Evolutionary conservation across 2,888 invertebrate species (phyloP).

Genomic region (Elgonia sp.): DNA sequence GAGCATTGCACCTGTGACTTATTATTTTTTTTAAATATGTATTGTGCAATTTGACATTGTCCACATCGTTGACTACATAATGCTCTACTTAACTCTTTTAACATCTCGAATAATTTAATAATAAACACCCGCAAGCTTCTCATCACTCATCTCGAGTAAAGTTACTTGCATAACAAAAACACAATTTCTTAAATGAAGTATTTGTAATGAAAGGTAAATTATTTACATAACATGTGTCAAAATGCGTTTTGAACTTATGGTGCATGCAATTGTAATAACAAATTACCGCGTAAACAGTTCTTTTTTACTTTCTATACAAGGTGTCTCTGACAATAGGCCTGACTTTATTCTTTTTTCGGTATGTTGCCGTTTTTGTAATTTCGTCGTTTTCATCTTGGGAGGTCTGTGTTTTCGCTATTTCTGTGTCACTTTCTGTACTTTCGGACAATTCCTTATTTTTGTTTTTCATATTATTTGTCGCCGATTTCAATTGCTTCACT

Average conservation of each 20-base stretch:
- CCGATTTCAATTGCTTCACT: not conserved
- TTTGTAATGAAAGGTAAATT: no score
- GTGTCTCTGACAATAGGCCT: constrained; percentile 66
- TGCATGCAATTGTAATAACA: not conserved
- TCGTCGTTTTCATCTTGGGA: constrained; percentile 23
- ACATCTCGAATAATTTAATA: constrained; percentile 1
- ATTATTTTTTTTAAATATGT: constrained; percentile 48
- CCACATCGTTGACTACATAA: constrained; percentile 56
- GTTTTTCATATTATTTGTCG: not conserved
- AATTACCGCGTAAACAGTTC: not conserved
- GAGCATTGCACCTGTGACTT: constrained; percentile 39
- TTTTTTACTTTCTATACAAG: constrained; percentile 55
- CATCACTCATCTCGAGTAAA: not conserved
- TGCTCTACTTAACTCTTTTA: constrained; percentile 49
- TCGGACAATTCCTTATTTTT: constrained; percentile 2
- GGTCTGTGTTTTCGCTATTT: constrained; percentile 11
- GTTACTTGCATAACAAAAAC: no score
- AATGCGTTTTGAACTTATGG: no score
- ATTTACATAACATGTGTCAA: no score
- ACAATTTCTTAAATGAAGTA: no score
- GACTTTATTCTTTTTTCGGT: constrained; percentile 72
- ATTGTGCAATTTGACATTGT: constrained; percentile 67
- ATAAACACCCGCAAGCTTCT: not conserved
- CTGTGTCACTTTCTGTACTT: constrained; percentile 45
- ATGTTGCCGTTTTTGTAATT: constrained; percentile 49